A percentile compares a stretch with the other conserved stretches of the same genome.
Evolutionary conservation across 2,797 vertebrate genomes (phyloP).

Genomic region (Paramormyrops hopkinsi): DNA sequence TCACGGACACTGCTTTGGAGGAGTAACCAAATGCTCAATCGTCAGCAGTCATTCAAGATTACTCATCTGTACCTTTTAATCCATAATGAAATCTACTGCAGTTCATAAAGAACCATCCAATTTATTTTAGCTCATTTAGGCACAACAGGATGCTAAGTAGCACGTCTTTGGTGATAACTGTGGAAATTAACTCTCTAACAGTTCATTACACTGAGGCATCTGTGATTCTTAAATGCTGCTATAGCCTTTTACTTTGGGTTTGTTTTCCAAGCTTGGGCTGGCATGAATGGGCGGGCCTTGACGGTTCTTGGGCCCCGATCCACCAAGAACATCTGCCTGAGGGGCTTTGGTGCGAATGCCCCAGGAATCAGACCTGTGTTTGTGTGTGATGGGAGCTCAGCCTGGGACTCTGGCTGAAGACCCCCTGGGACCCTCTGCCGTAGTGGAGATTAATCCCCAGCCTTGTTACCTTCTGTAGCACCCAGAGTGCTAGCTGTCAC

Average conservation of each 20-base stretch:
- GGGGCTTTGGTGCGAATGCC: not conserved
- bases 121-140: constrained; percentile 17
- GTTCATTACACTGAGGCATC: constrained; percentile 10
- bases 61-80: not conserved
- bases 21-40: not conserved
- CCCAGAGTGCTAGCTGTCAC: not conserved
- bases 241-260: not conserved
- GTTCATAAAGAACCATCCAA: constrained; percentile 5
- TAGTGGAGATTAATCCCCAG: not conserved
- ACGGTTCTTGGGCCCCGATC: not conserved
- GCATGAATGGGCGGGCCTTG: not conserved
- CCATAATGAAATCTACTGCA: not conserved
- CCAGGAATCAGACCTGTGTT: not conserved
- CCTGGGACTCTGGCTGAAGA: not conserved
- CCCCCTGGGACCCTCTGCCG: not conserved
- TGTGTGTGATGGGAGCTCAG: not conserved
- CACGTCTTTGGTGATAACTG: not conserved
- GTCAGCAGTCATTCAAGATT: not conserved
- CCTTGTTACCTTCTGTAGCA: not conserved
- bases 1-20: not conserved
- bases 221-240: not conserved
- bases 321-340: not conserved
- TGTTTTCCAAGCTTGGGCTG: not conserved
- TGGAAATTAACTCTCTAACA: constrained; percentile 18
- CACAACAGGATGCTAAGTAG: constrained; percentile 6